Percentiles rank a stretch among this genome's conserved stretches.
Conservation (phyloP, 2,113 vertebrate species). For the Sporophila hypoxantha region DNA sequence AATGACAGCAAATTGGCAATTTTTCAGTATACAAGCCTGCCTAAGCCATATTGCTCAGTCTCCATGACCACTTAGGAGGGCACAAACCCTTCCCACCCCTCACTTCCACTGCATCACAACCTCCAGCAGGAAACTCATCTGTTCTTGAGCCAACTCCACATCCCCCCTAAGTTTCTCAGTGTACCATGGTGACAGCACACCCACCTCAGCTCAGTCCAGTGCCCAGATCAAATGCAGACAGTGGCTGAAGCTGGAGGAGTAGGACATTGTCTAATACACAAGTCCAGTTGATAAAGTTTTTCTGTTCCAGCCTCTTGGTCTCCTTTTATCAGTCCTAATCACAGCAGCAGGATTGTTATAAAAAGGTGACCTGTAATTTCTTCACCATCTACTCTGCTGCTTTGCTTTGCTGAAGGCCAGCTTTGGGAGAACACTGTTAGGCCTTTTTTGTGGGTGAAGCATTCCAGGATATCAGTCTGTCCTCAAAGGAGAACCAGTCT, state of each 20-base stretch:
- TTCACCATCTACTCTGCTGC: not conserved
- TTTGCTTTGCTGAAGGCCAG: not conserved
- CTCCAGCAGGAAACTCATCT: not conserved
- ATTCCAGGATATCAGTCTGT: not conserved
- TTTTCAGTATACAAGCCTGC: not conserved
- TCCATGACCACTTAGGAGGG: not conserved
- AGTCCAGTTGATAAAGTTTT: not conserved
- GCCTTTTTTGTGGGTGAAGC: not conserved
- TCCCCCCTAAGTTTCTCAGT: fast-evolving
- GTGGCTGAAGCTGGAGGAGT: not conserved
- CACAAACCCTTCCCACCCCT: not conserved
- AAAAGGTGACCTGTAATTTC: not conserved
- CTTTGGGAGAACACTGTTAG: not conserved
- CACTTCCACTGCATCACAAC: not conserved
- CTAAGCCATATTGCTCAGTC: not conserved
- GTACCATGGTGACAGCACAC: not conserved
- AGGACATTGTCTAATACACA: not conserved
- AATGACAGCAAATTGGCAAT: not conserved
- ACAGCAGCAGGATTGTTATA: not conserved
- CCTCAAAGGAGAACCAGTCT: not conserved
- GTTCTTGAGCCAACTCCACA: not conserved
- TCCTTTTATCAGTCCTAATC: not conserved
- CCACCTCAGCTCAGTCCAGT: not conserved
- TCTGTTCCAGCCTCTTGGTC: not conserved
- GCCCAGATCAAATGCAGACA: not conserved